phyloP scores from a whole-genome alignment of 2,888 invertebrate species.

The Scaptomyza caliginosa region DNA sequence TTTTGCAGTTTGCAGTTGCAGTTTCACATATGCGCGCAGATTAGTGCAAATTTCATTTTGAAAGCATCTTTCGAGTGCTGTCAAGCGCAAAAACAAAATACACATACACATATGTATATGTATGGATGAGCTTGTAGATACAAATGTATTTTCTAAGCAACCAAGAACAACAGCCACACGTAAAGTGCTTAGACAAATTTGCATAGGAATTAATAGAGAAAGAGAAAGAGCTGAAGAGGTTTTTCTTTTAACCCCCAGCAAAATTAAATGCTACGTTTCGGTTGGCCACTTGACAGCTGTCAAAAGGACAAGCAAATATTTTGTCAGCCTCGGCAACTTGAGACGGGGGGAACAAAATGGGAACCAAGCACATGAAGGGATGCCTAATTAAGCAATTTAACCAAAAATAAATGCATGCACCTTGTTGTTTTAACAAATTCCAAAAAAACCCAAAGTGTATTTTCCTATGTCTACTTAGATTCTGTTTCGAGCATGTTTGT shows the following conservation, averaged over 20 bases:
- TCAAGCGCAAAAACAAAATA: conserved; percentile 32
- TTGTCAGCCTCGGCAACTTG: conserved; percentile 52
- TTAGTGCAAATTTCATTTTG: conserved; percentile 73
- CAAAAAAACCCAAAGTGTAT: conserved; percentile 22
- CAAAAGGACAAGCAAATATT: conserved; percentile 73
- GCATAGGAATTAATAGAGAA: conserved; percentile 44
- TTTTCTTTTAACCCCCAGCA: conserved; percentile 6
- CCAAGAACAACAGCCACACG: conserved; percentile 47
- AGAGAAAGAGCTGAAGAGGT: neutral
- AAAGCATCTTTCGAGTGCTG: conserved; percentile 51
- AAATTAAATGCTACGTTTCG: conserved; percentile 67
- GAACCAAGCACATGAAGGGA: conserved; percentile 14
- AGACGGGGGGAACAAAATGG: neutral
- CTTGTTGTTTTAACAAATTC: conserved; percentile 70
- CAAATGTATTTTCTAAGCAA: conserved; percentile 36
- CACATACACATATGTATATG: neutral
- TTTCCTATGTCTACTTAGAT: conserved; percentile 14
- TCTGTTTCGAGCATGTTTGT: conserved; percentile 51
- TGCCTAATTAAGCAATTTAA: conserved; percentile 70
- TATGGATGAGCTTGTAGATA: conserved; percentile 18
- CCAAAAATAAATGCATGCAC: conserved; percentile 45
- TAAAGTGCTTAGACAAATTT: conserved; percentile 69
- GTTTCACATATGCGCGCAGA: conserved; percentile 45
- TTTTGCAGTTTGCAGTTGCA: conserved; percentile 6
- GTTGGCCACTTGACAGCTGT: conserved; percentile 75